A percentile compares a stretch with the other conserved stretches of the same genome.
These are phyloP conservation scores for Diplolepis rosae DNA, from an alignment of 2,888 invertebrate genomes.

Conservation along the genomic window DNA sequence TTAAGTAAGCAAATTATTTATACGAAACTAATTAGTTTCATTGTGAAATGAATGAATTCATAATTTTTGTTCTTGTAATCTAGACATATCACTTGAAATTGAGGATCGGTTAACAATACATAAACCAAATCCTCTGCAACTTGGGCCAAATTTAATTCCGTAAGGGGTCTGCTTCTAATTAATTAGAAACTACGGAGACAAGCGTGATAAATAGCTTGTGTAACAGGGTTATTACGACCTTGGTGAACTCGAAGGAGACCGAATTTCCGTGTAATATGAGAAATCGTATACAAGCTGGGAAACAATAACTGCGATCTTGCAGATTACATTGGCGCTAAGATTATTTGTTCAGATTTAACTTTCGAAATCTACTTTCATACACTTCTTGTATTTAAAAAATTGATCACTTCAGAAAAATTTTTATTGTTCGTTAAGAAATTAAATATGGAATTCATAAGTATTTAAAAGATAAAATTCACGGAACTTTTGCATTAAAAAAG, in stretches of 20 bases:
- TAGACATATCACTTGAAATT: neutral
- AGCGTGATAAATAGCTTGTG: slow-evolving; percentile 63
- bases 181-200: slow-evolving; percentile 61
- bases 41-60: no score
- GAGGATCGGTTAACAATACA: neutral
- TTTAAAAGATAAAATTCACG: no score
- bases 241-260: slow-evolving; percentile 54
- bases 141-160: slow-evolving; percentile 50
- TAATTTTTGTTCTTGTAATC: no score
- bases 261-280: slow-evolving; percentile 54
- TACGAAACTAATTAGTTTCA: no score
- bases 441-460: no score
- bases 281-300: slow-evolving; percentile 42
- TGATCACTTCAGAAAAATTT: no score
- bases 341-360: neutral
- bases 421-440: no score
- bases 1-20: no score
- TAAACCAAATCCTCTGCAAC: slow-evolving; percentile 13
- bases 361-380: no score
- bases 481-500: no score
- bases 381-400: neutral
- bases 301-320: slow-evolving; percentile 16
- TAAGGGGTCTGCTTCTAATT: slow-evolving; percentile 57
- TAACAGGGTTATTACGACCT: slow-evolving; percentile 64
- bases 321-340: neutral